Evolutionary conservation across 2,888 invertebrate genomes (phyloP).

Genomic region (Pyrrhopygopsis socrates): DNA sequence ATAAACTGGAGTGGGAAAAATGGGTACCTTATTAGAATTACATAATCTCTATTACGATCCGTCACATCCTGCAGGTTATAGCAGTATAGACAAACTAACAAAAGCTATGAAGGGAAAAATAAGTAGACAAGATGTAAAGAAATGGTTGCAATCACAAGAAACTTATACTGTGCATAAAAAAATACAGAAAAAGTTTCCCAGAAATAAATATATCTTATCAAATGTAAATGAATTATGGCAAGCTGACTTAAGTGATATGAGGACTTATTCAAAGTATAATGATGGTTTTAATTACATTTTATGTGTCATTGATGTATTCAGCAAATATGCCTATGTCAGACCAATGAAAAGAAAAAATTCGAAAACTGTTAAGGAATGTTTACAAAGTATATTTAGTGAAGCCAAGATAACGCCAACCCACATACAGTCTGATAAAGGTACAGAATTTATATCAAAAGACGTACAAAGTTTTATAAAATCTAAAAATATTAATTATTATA

Average conservation of each 20-base stretch:
- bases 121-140: conserved; percentile 62
- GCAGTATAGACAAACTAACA: conserved; percentile 81
- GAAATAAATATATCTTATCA: conserved; percentile 79
- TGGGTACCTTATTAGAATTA: conserved; percentile 85
- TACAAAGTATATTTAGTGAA: conserved; percentile 49
- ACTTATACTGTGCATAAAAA: conserved; percentile 72
- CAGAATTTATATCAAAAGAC: background rate
- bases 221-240: conserved; percentile 82
- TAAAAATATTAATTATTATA: conserved; percentile 59
- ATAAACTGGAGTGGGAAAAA: conserved; percentile 84
- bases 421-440: conserved; percentile 79
- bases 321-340: conserved; percentile 77
- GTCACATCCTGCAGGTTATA: conserved; percentile 81
- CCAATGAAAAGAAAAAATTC: conserved; percentile 53
- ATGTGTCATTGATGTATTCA: conserved; percentile 81
- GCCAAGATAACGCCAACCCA: conserved; percentile 68
- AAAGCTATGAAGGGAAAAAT: conserved; percentile 79
- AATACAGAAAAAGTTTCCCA: conserved; percentile 66
- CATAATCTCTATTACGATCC: conserved; percentile 81
- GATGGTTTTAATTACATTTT: conserved; percentile 76
- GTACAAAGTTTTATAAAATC: background rate
- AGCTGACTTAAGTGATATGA: conserved; percentile 78
- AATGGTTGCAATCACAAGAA: conserved; percentile 61
- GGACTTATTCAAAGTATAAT: conserved; percentile 75
- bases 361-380: conserved; percentile 61